Evolutionary conservation across 1,140 invertebrate species (phyloP), one percentile per base, ranked within the genome.

Genomic region (Macrostomum lignano): DNA sequence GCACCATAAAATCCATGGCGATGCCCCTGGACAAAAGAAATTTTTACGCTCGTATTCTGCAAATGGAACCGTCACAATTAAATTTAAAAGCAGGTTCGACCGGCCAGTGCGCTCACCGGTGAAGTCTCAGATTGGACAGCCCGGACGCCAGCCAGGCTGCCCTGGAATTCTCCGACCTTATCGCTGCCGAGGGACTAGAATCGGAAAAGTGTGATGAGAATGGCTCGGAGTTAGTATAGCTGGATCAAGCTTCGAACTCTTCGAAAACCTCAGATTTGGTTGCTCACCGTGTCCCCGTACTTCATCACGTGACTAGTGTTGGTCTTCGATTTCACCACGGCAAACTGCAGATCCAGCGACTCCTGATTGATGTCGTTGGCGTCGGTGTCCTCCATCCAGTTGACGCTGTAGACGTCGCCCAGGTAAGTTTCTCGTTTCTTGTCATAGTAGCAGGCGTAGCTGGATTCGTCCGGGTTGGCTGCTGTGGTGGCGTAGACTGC

Each of bases 371-470:
- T 41, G 33, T 64, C 48, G 47, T 67, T 64, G 41, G 51, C 49
- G 40, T 70, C 66, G 11, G 63, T 58, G 51, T 70, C 65, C 47
- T 69, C 52, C 62, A 71, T 64, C 69, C 69, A 71, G 21, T 61
- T 66, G n/a, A 69, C 65, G 44, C 61, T 65, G 45, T 66, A 70
- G 2, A 66, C 60, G 55, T 68, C 66, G 9, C 48, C 68, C 9
- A 69, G 45, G 44, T 60, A 69, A 7, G 63, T 66, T 14, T 51
- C 31, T 22, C 53, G 37, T n/a, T 47, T 37, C 2, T 57, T 41
- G 42, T 67, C 64, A 44, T 46, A 65, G 40, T 67, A 69, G 36
- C 65, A 67, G n/a, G 65, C 66, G 41, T 61, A 68, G 0, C 65
- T 67, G 6, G 60, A 63, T 41, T 70, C 65, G 6, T 58, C 38